Evolutionary conservation across 2,888 invertebrate species (phyloP), one percentile per base, ranked within the genome.

Genomic region (Aricia artaxerxes): DNA sequence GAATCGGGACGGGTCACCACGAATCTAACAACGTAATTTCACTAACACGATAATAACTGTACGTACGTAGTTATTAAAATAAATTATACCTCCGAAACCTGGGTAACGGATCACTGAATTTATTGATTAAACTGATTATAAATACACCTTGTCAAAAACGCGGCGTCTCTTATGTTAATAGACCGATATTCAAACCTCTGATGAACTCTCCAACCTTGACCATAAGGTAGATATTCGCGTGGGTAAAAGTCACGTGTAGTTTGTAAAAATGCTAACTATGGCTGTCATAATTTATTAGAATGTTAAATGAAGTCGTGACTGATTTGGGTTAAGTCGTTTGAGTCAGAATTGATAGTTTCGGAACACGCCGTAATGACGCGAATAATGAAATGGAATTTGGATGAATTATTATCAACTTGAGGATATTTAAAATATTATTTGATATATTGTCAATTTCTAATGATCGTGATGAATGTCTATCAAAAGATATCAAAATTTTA

Each of bases 101-200:
- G 44, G 44, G 75, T 75, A 75, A 49, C 44, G 73, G 73, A 40
- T 44, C 75, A 44, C 1, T 75, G 49, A 49, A 75, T 75, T 44
- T 75, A 75, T 44, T 75, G 75, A 75, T 49, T 49, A 75, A 44
- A 49, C 49, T 49, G 44, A 75, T 75, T 49, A 75, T 75, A 75
- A 75, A 75, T 75, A 44, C 49, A 75, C 75, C 49, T 75, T 75
- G 75, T 75, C 75, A 75, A 44, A 75, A 75, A 4, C 11, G 44
- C 73, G 44, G 24, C 49, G 44, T 49, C 13, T 24, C 24, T 75
- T 44, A 49, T 75, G 49, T 24, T 75, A 75, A 49, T 49, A 44
- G 49, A 44, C 7, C 11, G 3, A 75, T 2, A 2, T 44, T 1
- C 0, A 44, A 24, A 44, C 2, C 4, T 24, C 31, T 49, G 31